Base-by-base conservation (phyloP, 2,888 invertebrate species). In the Hemistola chrysoprasaria region DNA sequence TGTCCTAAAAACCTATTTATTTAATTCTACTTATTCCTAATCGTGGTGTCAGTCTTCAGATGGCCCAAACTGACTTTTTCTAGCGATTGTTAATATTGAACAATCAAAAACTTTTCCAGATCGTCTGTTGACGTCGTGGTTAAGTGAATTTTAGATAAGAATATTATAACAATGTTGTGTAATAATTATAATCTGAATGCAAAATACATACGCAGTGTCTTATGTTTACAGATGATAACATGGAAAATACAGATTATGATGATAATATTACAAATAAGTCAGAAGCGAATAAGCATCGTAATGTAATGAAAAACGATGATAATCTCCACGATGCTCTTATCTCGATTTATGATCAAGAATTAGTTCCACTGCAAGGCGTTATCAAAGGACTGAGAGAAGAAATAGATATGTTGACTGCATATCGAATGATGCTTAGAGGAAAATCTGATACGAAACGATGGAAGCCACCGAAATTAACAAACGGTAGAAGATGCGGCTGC, bases 281-380 rank as follows among this genome's bases (percentile, higher is more conserved):
- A 8, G 32, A 46, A 10, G 10, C 30, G 5, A 24, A 33, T 6
- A 40, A 41, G n/a, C 25, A 34, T 22, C 37, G 32, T 20, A 37
- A 50, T 8, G 10, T 10, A 6, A 35, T 21, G n/a, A 41, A 41
- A 8, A 29, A 9, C 24, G 29, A 26, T 28, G 42, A 49, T 22
- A 38, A 26, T 29, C 27, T 42, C 43, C 53, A 38, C 11, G 51
- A 41, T 31, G 51, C 50, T n/a, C 64, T 45, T 46, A 57, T 49
- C 40, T 47, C 40, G n/a, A 55, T 79, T 26, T 79, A 78, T 40
- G 71, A 78, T 49, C 49, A 72, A 26, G 75, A 80, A 46, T 54
- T 87, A 23, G 11, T 85, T 22, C 80, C 86, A 1, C 52, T 87
- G 20, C 70, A 76, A 51, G 53, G 56, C n/a, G 62, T 65, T 4